phyloP scores from a whole-genome alignment of 2,797 vertebrate genomes.

The Anolis apletophallus region DNA sequence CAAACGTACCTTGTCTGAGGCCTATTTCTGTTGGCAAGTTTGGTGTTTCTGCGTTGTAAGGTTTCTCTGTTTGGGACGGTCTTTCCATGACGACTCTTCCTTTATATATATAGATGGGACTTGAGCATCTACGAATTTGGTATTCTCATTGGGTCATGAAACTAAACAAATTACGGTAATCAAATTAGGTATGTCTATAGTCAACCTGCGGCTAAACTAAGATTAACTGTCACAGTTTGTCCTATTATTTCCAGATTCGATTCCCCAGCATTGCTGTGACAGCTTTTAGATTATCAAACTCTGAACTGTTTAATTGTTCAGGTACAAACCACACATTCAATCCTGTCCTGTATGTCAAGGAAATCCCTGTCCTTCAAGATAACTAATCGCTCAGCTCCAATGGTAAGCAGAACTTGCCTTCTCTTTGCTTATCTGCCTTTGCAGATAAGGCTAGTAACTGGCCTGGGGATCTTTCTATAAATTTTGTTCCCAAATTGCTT shows the following conservation, averaged over 20 bases:
- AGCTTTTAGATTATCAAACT: not conserved
- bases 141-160: too few species aligned
- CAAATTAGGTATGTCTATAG: not conserved
- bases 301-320: not conserved
- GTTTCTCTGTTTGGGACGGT: too few species aligned
- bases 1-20: too few species aligned
- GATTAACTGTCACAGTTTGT: too few species aligned
- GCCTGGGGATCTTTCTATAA: not conserved
- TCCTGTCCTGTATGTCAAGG: not conserved
- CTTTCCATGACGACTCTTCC: too few species aligned
- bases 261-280: not conserved
- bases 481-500: not conserved
- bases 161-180: too few species aligned
- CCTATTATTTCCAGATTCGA: not conserved
- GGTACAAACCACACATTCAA: not conserved
- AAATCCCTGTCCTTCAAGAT: not conserved
- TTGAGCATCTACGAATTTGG: too few species aligned
- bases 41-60: too few species aligned
- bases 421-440: not conserved
- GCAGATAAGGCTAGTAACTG: not conserved
- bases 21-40: too few species aligned
- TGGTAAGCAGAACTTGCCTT: not conserved
- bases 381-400: not conserved
- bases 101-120: too few species aligned
- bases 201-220: not conserved